Base-by-base conservation (phyloP, 2,888 invertebrate species). In the Apoda limacodes region DNA sequence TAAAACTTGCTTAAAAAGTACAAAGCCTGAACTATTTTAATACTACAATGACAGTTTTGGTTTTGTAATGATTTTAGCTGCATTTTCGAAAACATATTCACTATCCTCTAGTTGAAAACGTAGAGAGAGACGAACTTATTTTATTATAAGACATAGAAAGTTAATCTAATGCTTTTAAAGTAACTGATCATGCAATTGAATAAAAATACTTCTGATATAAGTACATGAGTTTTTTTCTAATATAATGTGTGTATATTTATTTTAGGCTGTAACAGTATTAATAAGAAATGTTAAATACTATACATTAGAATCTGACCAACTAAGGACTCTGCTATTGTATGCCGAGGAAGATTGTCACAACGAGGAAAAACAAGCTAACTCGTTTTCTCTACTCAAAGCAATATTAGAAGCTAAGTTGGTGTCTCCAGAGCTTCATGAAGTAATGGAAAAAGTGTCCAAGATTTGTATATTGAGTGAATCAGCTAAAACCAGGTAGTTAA, bases 271-370 rank as follows among this genome's bases (percentile, higher is more conserved):
- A 46, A 88, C 94, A 17, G 88, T 89, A 0, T 60, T 96, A 19
- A 85, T 97, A 2, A 83, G 92, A 5, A 90, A 94, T 48, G 89
- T 93, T 1, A 85, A 88, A 40, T 86, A 87, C 45, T 86, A 90
- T 57, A 82, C 76, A 9, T 69, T 96, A 10, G 85, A 82, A 30
- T 74, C 70, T 0, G 89, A 92, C 3, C 94, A 97, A 60, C 67
- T 95, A 6, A 90, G 92, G 61, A 86, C 91, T 3, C 68, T 97
- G 1, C 70, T 98, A 7, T 74, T 92, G 1, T 97, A 96, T 50
- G 90, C 92, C 1, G 96, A 97, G 57, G 91, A 93, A 61, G 96
- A 98, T 58, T 83, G 98, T 15, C 85, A 92, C 54, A 93, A 93
- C 50, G 84, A 87, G 25, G 90, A 91, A 20, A 86, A 89, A 45